These are phyloP conservation scores for Oxygymnocypris stewartii DNA, from an alignment of 2,113 vertebrate genomes.

Conservation along the genomic window DNA sequence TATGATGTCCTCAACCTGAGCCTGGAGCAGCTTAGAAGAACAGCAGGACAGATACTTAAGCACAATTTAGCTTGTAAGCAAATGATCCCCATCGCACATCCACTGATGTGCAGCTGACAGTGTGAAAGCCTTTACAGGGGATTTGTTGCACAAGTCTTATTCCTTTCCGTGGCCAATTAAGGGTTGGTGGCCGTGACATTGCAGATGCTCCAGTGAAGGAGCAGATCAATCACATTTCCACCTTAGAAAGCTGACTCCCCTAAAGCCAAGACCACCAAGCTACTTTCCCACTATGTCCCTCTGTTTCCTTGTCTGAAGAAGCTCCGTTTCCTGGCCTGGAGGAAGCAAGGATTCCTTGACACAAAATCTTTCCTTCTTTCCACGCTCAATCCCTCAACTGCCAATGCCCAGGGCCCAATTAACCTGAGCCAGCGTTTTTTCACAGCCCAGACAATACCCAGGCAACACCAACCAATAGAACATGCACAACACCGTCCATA, in stretches of 20 bases:
- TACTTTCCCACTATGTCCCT: not conserved
- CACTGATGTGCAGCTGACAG: constrained; percentile 20
- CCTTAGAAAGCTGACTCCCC: constrained; percentile 23
- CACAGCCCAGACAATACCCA: constrained; percentile 4
- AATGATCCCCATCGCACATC: constrained; percentile 38
- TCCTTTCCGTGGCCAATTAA: constrained; percentile 49
- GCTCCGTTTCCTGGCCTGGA: not conserved
- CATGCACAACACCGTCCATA: constrained; percentile 4
- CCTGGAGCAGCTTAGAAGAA: constrained; percentile 21
- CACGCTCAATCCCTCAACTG: not conserved
- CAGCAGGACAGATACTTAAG: constrained; percentile 39
- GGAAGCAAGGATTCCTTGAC: constrained; percentile 17
- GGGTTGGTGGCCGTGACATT: constrained; percentile 10
- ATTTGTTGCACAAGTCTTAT: constrained; percentile 43
- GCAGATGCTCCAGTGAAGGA: constrained; percentile 1
- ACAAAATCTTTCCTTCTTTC: constrained; percentile 2
- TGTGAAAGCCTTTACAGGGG: constrained; percentile 40
- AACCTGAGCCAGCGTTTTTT: constrained; percentile 51
- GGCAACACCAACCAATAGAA: constrained; percentile 39
- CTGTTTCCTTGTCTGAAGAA: not conserved
- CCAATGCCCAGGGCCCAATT: constrained; percentile 58
- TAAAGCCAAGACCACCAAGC: constrained; percentile 11
- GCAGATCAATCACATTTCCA: constrained; percentile 49
- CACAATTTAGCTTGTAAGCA: constrained; percentile 39
- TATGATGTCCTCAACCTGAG: not conserved